phyloP scores from a whole-genome alignment of 2,113 vertebrate genomes.

The Myrmecobius fasciatus region DNA sequence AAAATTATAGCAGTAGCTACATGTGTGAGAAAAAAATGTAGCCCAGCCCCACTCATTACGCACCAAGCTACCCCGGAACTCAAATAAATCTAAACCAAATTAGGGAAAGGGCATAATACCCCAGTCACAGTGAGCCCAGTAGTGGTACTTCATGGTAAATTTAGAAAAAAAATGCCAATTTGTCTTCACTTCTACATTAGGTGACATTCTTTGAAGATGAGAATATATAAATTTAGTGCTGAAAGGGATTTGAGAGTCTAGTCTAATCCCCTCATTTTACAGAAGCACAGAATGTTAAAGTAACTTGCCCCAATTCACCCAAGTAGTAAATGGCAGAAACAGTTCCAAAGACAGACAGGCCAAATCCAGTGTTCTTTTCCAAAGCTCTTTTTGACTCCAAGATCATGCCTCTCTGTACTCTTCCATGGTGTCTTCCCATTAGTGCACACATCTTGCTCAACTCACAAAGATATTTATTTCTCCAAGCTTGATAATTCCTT shows the following conservation, averaged over 20 bases:
- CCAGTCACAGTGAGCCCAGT: background rate
- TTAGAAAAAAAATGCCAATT: background rate
- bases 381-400: background rate
- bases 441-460: background rate
- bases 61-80: background rate
- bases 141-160: background rate
- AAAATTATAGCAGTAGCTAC: background rate
- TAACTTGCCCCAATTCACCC: background rate
- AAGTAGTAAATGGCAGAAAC: background rate
- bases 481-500: background rate
- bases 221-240: background rate
- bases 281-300: background rate
- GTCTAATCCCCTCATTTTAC: background rate
- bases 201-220: background rate
- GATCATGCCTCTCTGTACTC: background rate
- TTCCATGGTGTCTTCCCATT: background rate
- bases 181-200: background rate
- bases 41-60: background rate
- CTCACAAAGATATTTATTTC: background rate
- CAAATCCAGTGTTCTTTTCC: background rate
- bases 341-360: background rate
- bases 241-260: background rate
- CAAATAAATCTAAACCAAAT: background rate
- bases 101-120: background rate
- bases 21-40: background rate